Percentiles rank a stretch among this genome's conserved stretches.
Conservation (phyloP, 2,888 invertebrate genomes). For the Drosophila seclusa region DNA sequence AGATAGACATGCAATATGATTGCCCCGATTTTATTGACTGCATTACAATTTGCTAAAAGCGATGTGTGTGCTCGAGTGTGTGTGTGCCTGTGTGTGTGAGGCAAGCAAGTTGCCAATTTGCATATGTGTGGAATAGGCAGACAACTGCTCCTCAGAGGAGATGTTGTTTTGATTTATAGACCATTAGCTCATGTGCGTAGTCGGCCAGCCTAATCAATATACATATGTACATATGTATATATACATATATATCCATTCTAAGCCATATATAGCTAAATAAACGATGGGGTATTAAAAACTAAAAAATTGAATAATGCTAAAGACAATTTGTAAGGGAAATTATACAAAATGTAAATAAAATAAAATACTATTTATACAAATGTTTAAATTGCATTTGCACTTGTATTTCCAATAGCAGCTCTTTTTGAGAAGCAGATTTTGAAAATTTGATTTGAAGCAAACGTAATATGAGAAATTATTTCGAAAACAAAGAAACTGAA, state of each 20-base stretch:
- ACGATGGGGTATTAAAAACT: neutral
- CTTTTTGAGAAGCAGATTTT: neutral
- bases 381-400: too few species aligned
- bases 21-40: constrained; percentile 73
- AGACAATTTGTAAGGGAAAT: neutral
- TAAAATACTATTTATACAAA: too few species aligned
- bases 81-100: constrained; percentile 9
- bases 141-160: constrained; percentile 25
- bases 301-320: neutral
- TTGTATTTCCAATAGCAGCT: too few species aligned
- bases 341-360: neutral
- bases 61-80: constrained; percentile 12
- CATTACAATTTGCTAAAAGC: constrained; percentile 42
- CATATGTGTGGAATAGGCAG: constrained; percentile 39
- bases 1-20: constrained; percentile 54
- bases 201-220: constrained; percentile 44
- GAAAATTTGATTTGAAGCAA: neutral
- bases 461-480: neutral
- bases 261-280: neutral
- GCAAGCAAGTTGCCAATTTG: constrained; percentile 56
- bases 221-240: neutral
- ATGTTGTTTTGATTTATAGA: constrained; percentile 63
- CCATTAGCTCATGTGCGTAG: constrained; percentile 24
- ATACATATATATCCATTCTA: neutral
- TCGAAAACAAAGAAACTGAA: neutral